phyloP scores from a whole-genome alignment of 2,797 vertebrate genomes.

The Thunnus albacares region DNA sequence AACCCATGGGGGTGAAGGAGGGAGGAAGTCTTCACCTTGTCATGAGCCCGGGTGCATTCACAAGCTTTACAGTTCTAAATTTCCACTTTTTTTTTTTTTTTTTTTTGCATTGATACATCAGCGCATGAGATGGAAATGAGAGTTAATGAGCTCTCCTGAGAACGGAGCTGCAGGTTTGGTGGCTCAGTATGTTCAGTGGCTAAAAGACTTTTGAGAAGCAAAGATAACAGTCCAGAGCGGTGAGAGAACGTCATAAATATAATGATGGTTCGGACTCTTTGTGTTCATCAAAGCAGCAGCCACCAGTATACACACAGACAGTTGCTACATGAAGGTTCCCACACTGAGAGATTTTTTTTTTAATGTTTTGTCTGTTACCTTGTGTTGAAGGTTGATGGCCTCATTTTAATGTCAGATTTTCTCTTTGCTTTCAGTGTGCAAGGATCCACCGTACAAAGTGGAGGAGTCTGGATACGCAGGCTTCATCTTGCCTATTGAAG shows the following conservation, averaged over 20 bases:
- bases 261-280: background rate
- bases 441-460: slow-evolving; percentile 99
- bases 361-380: background rate
- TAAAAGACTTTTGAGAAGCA: slow-evolving; percentile 16
- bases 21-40: slow-evolving; percentile 19
- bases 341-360: background rate
- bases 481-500: slow-evolving; percentile 98
- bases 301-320: background rate
- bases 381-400: slow-evolving; percentile 8
- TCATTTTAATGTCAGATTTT: slow-evolving; percentile 6
- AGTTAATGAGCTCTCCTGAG: slow-evolving; percentile 75
- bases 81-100: background rate
- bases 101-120: slow-evolving; percentile 41
- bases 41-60: slow-evolving; percentile 19
- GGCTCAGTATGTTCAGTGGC: slow-evolving; percentile 4
- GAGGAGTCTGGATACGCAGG: slow-evolving; percentile 99
- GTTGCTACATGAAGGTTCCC: background rate
- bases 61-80: slow-evolving; percentile 49
- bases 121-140: slow-evolving; percentile 22
- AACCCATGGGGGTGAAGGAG: slow-evolving; percentile 47
- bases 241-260: background rate
- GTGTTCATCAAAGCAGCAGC: background rate
- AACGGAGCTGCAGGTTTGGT: slow-evolving; percentile 22
- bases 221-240: background rate
- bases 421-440: slow-evolving; percentile 91